Conservation (phyloP, 2,888 invertebrate genomes). For the Amblyjoppa proteus region DNA sequence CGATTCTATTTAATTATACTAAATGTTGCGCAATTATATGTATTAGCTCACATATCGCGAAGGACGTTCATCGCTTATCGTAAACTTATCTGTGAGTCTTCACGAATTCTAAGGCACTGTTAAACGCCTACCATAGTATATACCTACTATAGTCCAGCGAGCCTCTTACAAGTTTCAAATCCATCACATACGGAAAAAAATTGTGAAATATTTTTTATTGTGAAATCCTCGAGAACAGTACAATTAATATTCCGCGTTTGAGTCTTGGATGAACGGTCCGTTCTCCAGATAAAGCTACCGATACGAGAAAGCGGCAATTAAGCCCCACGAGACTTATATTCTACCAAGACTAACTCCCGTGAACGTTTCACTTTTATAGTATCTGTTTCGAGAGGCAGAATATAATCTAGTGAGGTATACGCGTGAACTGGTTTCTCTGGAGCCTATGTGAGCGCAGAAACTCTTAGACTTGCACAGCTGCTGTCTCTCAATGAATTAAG, state of each 20-base stretch:
- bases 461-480: neutral
- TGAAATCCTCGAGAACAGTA: neutral
- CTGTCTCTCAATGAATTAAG: neutral
- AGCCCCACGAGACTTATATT: constrained; percentile 41
- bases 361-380: constrained; percentile 62
- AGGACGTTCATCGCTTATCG: constrained; percentile 20
- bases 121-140: too few species aligned
- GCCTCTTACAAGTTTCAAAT: neutral
- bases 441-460: neutral
- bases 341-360: constrained; percentile 32
- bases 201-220: constrained; percentile 4
- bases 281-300: constrained; percentile 48
- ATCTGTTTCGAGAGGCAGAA: constrained; percentile 42
- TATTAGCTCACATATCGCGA: constrained; percentile 5
- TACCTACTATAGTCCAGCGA: too few species aligned
- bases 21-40: constrained; percentile 14
- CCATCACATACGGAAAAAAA: neutral
- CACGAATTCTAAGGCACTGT: too few species aligned
- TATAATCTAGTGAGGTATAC: neutral
- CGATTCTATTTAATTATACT: neutral
- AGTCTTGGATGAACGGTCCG: neutral
- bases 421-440: constrained; percentile 28
- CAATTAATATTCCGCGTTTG: neutral
- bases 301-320: constrained; percentile 62
- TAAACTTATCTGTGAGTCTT: neutral